Base-by-base conservation (phyloP, 1,140 invertebrate genomes). In the Parapsyche elsis region DNA sequence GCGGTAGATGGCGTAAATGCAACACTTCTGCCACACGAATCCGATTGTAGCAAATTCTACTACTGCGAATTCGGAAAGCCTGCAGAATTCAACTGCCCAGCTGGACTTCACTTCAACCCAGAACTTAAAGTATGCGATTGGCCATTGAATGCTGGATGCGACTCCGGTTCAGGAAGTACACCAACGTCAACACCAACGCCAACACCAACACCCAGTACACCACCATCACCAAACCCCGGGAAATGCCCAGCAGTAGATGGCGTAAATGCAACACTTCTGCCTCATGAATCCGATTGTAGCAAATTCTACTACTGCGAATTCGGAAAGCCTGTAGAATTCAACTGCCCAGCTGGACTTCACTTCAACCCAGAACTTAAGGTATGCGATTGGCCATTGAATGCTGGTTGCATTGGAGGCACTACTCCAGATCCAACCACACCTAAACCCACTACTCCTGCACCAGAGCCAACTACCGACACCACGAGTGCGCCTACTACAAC, bases 241-340 rank as follows among this genome's bases (percentile, higher is more conserved):
- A 16, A 59, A 9, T 59, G 53, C 16, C 53, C 53, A 9, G 53
- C n/a, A 10, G n/a, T 59, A 9, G 53, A 59, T 59, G 53, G 53
- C 9, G 53, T 9, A 16, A 9, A 9, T 59, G 53, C 53, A 59
- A 9, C 53, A 16, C 14, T 88, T 0, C 16, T 59, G 16, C 84
- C 87, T 0, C 86, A 90, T 71, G 86, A 88, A 24, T 84, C 76
- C 2, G 84, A 88, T 44, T 90, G 89, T 61, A 82, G 81, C 0
- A 79, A 86, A 5, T 92, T 89, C 81, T 91, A 90, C 82, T 84
- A 86, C 57, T 90, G 90, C 73, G 76, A 81, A 46, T 70, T 86
- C 44, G 88, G 88, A 5, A 23, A 82, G 7, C 84, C 86, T 24
- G 73, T 86, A 23, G 67, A 84, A 16, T 84, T 86, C 38, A 59